These are phyloP conservation scores for Petrosia ficiformis DNA, from an alignment of 37 sponge, comb jelly and placozoan genomes.

Conservation along the genomic window DNA sequence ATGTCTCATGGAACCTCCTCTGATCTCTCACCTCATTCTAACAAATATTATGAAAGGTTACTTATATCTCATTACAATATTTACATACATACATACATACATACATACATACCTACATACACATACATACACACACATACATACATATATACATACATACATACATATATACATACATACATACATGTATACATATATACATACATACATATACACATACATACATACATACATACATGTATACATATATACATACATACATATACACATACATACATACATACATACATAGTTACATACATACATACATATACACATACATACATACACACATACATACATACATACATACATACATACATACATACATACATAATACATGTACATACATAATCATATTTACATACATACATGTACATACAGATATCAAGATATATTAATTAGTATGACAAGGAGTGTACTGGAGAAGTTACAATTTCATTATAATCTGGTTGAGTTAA, in stretches of 20 bases:
- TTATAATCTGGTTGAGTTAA: slow-evolving; percentile 62
- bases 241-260: background rate
- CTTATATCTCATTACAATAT: slow-evolving; percentile 2
- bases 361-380: too few species aligned
- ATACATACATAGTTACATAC: background rate
- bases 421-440: slow-evolving; percentile 55
- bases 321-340: too few species aligned
- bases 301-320: slow-evolving; percentile 23
- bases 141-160: slow-evolving; percentile 17
- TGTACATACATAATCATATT: too few species aligned
- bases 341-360: too few species aligned
- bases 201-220: slow-evolving; percentile 3
- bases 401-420: background rate
- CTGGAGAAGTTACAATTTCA: slow-evolving; percentile 57
- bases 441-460: slow-evolving; percentile 57
- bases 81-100: slow-evolving; percentile 41
- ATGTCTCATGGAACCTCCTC: slow-evolving; percentile 20
- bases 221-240: slow-evolving; percentile 33
- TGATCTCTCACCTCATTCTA: background rate
- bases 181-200: slow-evolving; percentile 21
- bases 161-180: slow-evolving; percentile 9
- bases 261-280: slow-evolving; percentile 56
- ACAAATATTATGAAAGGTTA: slow-evolving; percentile 49
- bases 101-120: slow-evolving; percentile 8
- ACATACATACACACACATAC: slow-evolving; percentile 21